phyloP scores from a whole-genome alignment of 2,888 invertebrate genomes.

The Eremobia ochroleuca region DNA sequence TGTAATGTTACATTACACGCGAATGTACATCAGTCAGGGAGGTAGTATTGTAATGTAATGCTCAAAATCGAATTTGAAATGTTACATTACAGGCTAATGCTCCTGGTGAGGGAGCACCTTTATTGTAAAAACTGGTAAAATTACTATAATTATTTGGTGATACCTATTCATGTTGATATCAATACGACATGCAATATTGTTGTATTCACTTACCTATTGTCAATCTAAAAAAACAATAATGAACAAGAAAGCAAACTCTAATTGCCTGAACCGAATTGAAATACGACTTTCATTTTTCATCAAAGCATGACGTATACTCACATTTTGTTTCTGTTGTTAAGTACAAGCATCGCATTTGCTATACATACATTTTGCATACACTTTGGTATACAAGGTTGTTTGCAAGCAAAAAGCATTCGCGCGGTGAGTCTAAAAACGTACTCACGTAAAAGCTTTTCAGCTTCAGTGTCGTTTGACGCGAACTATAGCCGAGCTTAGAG shows the following conservation, averaged over 20 bases:
- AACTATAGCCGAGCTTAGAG: conserved; percentile 5
- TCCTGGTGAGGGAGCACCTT: no score
- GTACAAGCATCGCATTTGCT: not conserved
- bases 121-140: not conserved
- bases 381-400: conserved; percentile 16
- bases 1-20: no score
- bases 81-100: no score
- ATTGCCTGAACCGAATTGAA: not conserved
- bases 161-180: not conserved
- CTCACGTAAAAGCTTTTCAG: conserved; percentile 38
- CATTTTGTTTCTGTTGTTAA: not conserved
- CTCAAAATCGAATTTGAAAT: no score
- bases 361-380: not conserved
- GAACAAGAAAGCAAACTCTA: not conserved
- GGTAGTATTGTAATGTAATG: no score
- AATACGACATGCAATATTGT: not conserved
- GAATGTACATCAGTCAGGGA: no score
- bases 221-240: not conserved
- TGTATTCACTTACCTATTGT: not conserved
- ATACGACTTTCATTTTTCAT: not conserved
- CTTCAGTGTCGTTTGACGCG: conserved; percentile 32
- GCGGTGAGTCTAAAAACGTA: conserved; percentile 23
- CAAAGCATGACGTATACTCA: not conserved
- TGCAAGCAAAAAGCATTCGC: conserved; percentile 29
- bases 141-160: not conserved